Evolutionary conservation across 2,888 invertebrate species (phyloP).

Genomic region (Caenorhabditis virilis): DNA sequence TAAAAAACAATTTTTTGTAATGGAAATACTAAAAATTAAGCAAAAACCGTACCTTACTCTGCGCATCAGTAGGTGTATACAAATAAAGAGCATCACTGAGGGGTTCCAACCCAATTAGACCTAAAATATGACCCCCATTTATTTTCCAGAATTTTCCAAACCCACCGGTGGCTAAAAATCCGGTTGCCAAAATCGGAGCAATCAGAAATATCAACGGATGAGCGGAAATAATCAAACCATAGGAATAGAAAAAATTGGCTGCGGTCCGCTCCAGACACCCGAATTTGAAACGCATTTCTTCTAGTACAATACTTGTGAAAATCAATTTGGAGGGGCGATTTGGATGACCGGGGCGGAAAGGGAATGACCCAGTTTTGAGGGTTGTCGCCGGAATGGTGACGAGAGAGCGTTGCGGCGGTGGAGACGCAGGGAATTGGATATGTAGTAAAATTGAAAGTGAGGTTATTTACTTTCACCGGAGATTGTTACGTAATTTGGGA

Average conservation of each 20-base stretch:
- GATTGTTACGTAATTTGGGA: no score
- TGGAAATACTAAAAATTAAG: neutral
- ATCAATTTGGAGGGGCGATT: neutral
- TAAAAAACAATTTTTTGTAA: neutral
- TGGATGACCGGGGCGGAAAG: no score
- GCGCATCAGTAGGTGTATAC: slow-evolving; percentile 62
- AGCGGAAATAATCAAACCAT: slow-evolving; percentile 50
- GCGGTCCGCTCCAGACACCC: slow-evolving; percentile 57
- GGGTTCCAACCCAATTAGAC: slow-evolving; percentile 44
- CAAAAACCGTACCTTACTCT: slow-evolving; percentile 41
- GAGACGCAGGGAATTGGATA: no score
- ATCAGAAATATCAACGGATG: slow-evolving; percentile 54
- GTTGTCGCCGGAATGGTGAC: no score
- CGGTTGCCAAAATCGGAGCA: slow-evolving; percentile 45
- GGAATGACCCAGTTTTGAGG: no score
- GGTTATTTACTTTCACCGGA: no score
- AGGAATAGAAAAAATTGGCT: slow-evolving; percentile 52
- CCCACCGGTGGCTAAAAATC: slow-evolving; percentile 44
- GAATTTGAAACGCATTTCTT: slow-evolving; percentile 25
- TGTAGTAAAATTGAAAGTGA: no score
- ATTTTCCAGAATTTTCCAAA: neutral
- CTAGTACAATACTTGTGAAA: no score
- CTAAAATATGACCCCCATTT: slow-evolving; percentile 9
- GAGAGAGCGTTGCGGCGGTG: no score
- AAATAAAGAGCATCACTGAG: slow-evolving; percentile 60